A percentile compares a stretch with the other conserved stretches of the same genome.
Conservation (phyloP, 2,113 vertebrate genomes). For the Hyla sarda region DNA sequence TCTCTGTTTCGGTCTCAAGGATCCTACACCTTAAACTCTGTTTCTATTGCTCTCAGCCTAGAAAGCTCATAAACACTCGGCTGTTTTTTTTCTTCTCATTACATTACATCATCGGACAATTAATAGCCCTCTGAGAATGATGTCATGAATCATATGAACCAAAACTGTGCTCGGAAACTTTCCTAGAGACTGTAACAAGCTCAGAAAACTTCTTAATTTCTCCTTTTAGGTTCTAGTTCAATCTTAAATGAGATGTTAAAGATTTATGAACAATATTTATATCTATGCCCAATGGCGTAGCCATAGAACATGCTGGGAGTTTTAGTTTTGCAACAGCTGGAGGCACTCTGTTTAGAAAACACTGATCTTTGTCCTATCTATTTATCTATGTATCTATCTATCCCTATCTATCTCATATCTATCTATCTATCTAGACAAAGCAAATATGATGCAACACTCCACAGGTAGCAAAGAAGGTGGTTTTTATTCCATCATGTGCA, state of each 20-base stretch:
- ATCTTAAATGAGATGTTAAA: neutral
- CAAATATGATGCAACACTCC: no score
- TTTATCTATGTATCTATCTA: no score
- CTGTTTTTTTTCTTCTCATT: slow-evolving; percentile 38
- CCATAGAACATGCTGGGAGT: no score
- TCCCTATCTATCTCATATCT: no score
- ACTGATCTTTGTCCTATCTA: no score
- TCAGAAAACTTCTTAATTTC: slow-evolving; percentile 1
- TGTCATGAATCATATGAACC: slow-evolving; percentile 41
- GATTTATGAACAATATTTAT: neutral
- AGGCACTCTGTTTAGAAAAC: no score
- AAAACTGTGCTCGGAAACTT: slow-evolving; percentile 21
- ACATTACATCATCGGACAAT: slow-evolving; percentile 45
- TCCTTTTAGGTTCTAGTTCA: slow-evolving; percentile 22
- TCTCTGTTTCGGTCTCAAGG: neutral
- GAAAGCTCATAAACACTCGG: slow-evolving; percentile 27
- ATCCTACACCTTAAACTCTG: neutral
- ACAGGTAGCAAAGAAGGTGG: no score
- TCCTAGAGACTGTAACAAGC: slow-evolving; percentile 37
- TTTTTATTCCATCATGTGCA: no score
- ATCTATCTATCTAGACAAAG: no score
- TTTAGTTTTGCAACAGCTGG: no score
- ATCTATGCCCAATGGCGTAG: neutral
- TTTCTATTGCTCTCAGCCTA: slow-evolving; percentile 17
- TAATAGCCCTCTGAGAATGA: slow-evolving; percentile 43